phyloP scores from a whole-genome alignment of 2,888 invertebrate species.

The Cacoxenus indagator region DNA sequence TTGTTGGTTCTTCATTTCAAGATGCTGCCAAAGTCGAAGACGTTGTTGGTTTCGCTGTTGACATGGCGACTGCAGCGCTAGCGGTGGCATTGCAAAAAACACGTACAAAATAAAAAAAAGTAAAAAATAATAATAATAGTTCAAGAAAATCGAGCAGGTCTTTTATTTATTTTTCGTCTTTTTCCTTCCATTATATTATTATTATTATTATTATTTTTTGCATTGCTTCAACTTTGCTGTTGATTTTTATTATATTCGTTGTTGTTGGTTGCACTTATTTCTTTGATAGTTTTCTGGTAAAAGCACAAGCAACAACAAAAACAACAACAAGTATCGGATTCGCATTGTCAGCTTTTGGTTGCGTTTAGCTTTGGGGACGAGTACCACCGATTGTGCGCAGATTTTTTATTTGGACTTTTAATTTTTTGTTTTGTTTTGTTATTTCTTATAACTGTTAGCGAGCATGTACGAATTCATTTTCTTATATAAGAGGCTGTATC shows the following conservation, averaged over 20 bases:
- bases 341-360: slow-evolving; percentile 60
- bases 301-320: slow-evolving; percentile 23
- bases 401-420: too few species aligned
- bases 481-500: too few species aligned
- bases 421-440: background rate
- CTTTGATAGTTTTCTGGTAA: slow-evolving; percentile 48
- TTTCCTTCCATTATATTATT: slow-evolving; percentile 33
- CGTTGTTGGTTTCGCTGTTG: slow-evolving; percentile 32
- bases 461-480: background rate
- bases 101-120: background rate
- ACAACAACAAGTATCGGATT: slow-evolving; percentile 55
- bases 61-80: background rate
- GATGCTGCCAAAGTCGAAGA: slow-evolving; percentile 18
- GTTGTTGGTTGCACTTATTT: slow-evolving; percentile 37
- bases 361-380: background rate
- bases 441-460: background rate
- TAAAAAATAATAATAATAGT: too few species aligned
- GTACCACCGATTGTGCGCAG: background rate
- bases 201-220: background rate
- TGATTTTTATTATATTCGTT: slow-evolving; percentile 47
- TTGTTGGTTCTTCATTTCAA: background rate
- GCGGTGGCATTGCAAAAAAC: slow-evolving; percentile 3
- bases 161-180: slow-evolving; percentile 27
- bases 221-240: slow-evolving; percentile 28
- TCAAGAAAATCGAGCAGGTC: slow-evolving; percentile 57